Conservation (phyloP, 2,797 vertebrate genomes). For the Anas georgica region DNA sequence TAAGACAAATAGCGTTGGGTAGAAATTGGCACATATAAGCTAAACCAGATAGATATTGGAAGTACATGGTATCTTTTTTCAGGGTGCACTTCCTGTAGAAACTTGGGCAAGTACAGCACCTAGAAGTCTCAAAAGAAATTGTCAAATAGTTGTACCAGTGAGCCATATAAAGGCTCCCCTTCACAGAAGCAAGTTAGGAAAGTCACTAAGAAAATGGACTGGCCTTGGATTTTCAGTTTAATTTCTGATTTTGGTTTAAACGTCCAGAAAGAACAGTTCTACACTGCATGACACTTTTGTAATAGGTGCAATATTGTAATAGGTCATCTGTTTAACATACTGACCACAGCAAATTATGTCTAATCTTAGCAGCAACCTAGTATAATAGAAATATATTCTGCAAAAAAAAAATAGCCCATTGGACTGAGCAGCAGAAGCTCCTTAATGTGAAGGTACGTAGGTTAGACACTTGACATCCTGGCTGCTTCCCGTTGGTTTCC, state of each 20-base stretch:
- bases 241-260: not conserved
- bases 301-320: not conserved
- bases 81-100: not conserved
- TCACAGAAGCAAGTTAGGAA: not conserved
- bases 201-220: not conserved
- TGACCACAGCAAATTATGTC: not conserved
- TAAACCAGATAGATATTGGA: not conserved
- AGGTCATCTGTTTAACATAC: not conserved
- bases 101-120: not conserved
- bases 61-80: not conserved
- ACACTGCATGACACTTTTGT: not conserved
- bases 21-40: not conserved
- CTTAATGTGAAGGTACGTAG: not conserved
- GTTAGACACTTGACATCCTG: not conserved
- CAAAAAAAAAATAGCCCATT: not conserved
- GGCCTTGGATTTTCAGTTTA: not conserved
- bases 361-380: not conserved
- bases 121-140: not conserved
- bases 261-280: not conserved
- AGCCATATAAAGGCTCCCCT: not conserved
- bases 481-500: not conserved
- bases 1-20: not conserved
- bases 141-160: not conserved
- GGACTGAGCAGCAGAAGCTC: not conserved
- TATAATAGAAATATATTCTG: not conserved